Base-by-base conservation (phyloP, 2,888 invertebrate species). In the Hemaris fuciformis region DNA sequence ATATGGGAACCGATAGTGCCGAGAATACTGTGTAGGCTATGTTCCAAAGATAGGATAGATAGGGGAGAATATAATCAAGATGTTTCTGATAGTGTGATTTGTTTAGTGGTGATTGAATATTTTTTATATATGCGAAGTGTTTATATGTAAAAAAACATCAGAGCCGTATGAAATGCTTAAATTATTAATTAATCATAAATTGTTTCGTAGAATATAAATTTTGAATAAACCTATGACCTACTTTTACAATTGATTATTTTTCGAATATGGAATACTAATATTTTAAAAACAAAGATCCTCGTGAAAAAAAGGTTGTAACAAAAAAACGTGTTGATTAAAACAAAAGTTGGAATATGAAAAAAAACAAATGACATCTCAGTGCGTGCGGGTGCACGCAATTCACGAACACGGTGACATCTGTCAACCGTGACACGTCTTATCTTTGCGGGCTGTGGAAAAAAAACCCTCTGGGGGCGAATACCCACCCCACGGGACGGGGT, bases 371-470 rank as follows among this genome's bases (percentile, higher is more conserved):
- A 73, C 79, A 77, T 79, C 82, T 83, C 76, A 81, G 84, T 87
- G 87, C 85, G 84, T 86, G 87, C 85, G 85, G 53, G 53, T 53
- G 85, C 81, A 85, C 83, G 79, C 76, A 77, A 74, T 79, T 77
- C 74, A 81, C 77, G 80, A 84, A 85, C 83, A 84, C 79, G 83
- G 74, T 72, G 89, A 87, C 91, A 91, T 90, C 91, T 91, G 91
- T 91, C 91, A 91, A 75, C 76, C 68, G 80, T 85, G 91, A 89
- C 88, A 81, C 75, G 79, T 86, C 91, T 89, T 91, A 91, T 91
- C 91, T 88, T 53, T 27, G 53, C 31, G 3, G 69, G n/a, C n/a
- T n/a, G 66, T 73, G 77, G 80, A 80, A 76, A 83, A 87, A 87
- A 87, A 88, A 80, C 75, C 81, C 80, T 75, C 76, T 65, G 84